Evolutionary conservation across 2,888 invertebrate genomes (phyloP).

Genomic region (Tyria jacobaeae): DNA sequence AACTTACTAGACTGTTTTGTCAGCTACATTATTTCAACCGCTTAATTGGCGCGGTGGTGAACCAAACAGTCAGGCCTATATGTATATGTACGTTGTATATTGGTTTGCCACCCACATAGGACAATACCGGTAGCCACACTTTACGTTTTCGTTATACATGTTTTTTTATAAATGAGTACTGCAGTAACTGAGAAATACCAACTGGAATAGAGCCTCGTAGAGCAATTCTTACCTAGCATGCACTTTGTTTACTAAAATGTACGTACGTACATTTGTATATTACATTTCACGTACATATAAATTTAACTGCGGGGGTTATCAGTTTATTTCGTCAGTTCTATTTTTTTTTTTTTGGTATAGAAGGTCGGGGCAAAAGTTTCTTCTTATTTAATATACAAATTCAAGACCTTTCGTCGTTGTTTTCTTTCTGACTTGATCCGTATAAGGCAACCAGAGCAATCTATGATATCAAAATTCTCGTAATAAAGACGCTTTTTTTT

Average conservation of each 20-base stretch:
- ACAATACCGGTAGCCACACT: constrained; percentile 20
- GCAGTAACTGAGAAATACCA: constrained; percentile 4
- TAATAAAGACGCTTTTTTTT: no score
- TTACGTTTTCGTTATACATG: background rate
- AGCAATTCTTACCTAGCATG: background rate
- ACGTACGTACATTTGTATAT: constrained; percentile 30
- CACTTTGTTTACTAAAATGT: constrained; percentile 26
- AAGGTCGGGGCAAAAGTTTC: no score
- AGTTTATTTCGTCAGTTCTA: constrained; percentile 4
- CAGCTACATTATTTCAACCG: constrained; percentile 9
- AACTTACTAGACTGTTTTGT: background rate
- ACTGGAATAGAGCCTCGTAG: background rate
- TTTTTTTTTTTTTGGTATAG: background rate
- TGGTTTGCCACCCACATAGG: constrained; percentile 3
- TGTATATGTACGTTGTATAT: background rate
- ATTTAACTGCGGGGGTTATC: constrained; percentile 14
- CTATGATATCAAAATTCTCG: no score
- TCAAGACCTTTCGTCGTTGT: no score
- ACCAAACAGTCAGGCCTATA: constrained; percentile 8
- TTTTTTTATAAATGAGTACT: constrained; percentile 9
- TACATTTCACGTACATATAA: constrained; percentile 21
- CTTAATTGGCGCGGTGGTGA: constrained; percentile 16
- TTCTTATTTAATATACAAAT: no score
- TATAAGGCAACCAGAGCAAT: no score
- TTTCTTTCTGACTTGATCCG: no score